Evolutionary conservation across 2,888 invertebrate genomes (phyloP).

Genomic region (Ferrisia virgata): DNA sequence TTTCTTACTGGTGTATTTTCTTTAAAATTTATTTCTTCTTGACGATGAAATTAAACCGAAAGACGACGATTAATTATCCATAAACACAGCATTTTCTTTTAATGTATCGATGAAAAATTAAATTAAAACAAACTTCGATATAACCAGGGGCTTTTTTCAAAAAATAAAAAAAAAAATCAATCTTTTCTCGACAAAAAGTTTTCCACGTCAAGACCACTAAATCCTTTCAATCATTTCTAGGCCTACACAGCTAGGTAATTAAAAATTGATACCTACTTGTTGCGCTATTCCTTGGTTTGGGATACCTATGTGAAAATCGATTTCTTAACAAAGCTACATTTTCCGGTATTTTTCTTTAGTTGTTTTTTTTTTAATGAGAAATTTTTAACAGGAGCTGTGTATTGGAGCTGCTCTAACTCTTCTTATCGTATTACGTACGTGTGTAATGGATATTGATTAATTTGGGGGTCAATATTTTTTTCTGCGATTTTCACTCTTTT

Average conservation of each 20-base stretch:
- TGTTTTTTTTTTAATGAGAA: no score
- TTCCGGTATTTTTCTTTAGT: no score
- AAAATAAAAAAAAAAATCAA: no score
- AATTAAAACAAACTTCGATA: neutral
- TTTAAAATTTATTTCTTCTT: neutral
- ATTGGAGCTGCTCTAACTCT: no score
- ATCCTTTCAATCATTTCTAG: neutral
- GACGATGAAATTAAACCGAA: neutral
- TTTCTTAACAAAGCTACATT: no score
- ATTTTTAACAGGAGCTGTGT: no score
- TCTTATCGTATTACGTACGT: no score
- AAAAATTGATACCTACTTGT: neutral
- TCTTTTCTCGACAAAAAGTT: neutral
- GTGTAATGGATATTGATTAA: no score
- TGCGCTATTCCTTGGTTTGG: neutral
- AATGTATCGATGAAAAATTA: neutral
- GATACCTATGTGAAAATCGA: neutral
- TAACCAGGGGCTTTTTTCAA: neutral
- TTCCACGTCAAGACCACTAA: neutral
- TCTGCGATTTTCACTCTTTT: no score
- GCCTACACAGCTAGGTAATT: neutral
- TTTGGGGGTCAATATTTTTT: no score
- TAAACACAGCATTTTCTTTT: neutral
- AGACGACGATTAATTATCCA: neutral
- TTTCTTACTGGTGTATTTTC: neutral